phyloP scores from a whole-genome alignment of 2,888 invertebrate species.

The Tenodera sinensis region DNA sequence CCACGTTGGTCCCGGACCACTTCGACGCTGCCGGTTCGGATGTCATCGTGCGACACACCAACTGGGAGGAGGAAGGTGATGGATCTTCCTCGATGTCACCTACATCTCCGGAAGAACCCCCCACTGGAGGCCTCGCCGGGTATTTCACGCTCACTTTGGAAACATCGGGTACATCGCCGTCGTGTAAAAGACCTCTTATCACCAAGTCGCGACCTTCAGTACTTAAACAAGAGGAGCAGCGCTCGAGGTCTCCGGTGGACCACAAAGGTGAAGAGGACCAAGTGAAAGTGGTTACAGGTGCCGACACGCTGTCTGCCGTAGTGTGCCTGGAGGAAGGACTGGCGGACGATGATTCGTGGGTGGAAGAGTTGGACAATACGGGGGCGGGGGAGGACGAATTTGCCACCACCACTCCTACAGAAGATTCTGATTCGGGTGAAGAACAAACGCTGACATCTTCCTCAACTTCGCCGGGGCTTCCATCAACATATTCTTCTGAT shows the following conservation, averaged over 20 bases:
- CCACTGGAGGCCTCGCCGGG: conserved; percentile 43
- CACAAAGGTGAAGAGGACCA: conserved; percentile 45
- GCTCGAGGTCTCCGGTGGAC: conserved; percentile 28
- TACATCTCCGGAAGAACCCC: conserved; percentile 37
- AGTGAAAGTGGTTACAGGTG: conserved; percentile 67
- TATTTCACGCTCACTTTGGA: conserved; percentile 49
- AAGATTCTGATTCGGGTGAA: conserved; percentile 53
- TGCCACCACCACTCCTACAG: conserved; percentile 49
- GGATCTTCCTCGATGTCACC: conserved; percentile 43
- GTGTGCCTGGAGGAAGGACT: conserved; percentile 79
- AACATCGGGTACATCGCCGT: conserved; percentile 31
- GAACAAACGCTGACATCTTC: conserved; percentile 47
- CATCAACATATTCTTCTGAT: conserved; percentile 56
- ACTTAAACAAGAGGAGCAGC: not conserved
- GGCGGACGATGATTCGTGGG: conserved; percentile 89
- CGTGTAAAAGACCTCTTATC: conserved; percentile 28
- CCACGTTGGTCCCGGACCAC: conserved; percentile 57
- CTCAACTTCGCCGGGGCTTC: conserved; percentile 39
- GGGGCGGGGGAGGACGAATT: conserved; percentile 54
- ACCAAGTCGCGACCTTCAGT: conserved; percentile 31
- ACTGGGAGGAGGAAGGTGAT: conserved; percentile 54
- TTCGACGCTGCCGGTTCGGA: conserved; percentile 43
- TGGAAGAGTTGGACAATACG: conserved; percentile 69
- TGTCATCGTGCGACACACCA: conserved; percentile 63
- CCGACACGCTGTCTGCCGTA: conserved; percentile 66